Percentiles rank a stretch among this genome's conserved stretches.
Evolutionary conservation across 2,797 vertebrate genomes (phyloP).

Genomic region (Clarias laeviceps): DNA sequence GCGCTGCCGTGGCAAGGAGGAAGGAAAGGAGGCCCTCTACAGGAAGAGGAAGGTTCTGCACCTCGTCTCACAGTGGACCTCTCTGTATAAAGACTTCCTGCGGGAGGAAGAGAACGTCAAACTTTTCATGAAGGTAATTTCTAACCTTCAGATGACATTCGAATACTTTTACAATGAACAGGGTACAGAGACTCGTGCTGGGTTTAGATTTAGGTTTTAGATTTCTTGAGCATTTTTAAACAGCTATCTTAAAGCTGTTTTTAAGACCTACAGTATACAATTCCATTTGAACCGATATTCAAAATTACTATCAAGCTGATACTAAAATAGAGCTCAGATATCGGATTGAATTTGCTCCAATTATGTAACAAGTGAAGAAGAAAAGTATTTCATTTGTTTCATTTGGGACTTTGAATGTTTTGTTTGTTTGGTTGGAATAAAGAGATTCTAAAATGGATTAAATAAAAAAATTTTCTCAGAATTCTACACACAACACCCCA

Average conservation of each 20-base stretch:
- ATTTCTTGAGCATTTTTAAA: not conserved
- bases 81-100: slow-evolving; percentile 93
- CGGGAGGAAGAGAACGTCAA: slow-evolving; percentile 94
- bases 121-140: slow-evolving; percentile 92
- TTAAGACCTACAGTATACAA: not conserved
- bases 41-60: slow-evolving; percentile 95
- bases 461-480: too few relatives aligned
- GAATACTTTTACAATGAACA: not conserved
- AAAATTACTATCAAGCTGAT: not conserved
- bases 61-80: slow-evolving; percentile 94
- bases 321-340: not conserved
- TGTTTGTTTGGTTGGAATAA: too few relatives aligned
- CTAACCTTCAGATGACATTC: too few relatives aligned
- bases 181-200: not conserved
- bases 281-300: not conserved
- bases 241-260: not conserved
- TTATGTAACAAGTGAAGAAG: not conserved
- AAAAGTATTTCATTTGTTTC: too few relatives aligned
- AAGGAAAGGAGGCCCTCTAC: slow-evolving; percentile 86
- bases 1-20: slow-evolving; percentile 88
- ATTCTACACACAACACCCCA: too few relatives aligned
- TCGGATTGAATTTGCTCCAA: not conserved
- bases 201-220: not conserved
- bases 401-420: not conserved
- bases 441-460: too few relatives aligned